Conservation (phyloP, 2,113 vertebrate genomes). For the Crotalus helleri region DNA sequence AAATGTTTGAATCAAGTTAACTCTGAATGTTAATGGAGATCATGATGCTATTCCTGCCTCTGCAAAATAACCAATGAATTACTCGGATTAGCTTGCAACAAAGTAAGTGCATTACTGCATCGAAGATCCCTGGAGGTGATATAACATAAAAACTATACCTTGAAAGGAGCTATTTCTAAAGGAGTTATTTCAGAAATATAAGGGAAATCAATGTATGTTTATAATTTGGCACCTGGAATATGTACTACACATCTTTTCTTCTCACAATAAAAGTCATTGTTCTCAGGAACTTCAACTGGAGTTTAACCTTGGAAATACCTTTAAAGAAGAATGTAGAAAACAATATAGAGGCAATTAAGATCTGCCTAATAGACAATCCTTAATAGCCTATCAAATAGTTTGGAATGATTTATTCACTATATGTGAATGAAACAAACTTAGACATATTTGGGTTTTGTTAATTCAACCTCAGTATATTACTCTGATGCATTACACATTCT, state of each 20-base stretch:
- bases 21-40: background rate
- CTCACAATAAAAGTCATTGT: background rate
- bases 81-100: background rate
- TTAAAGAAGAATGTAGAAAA: conserved; percentile 14
- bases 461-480: conserved; percentile 47
- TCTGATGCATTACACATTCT: conserved; percentile 57
- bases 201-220: background rate
- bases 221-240: background rate
- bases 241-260: background rate
- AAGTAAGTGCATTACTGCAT: background rate
- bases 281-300: background rate
- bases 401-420: conserved; percentile 41
- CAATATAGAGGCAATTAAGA: conserved; percentile 22
- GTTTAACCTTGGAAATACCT: conserved; percentile 13
- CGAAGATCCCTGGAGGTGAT: background rate
- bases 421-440: conserved; percentile 39
- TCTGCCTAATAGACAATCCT: conserved; percentile 37
- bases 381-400: conserved; percentile 42
- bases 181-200: background rate
- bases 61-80: background rate
- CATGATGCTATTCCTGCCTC: background rate
- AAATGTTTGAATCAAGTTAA: background rate
- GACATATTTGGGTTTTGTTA: conserved; percentile 56
- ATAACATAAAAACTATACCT: background rate
- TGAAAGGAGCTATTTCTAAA: background rate